Evolutionary conservation across 2,113 vertebrate genomes (phyloP).

Genomic region (Oryctolagus cuniculus): DNA sequence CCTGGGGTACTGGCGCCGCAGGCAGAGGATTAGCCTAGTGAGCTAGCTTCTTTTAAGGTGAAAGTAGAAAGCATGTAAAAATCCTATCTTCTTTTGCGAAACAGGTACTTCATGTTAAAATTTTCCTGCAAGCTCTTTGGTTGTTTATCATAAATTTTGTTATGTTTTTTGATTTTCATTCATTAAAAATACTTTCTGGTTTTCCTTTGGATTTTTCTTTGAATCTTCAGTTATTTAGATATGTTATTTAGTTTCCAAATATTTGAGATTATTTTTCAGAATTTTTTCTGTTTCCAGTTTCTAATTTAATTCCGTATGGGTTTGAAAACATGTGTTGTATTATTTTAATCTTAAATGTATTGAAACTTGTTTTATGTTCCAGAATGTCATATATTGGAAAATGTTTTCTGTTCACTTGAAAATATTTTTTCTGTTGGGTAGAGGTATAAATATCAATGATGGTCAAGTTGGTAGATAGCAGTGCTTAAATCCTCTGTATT

Average conservation of each 20-base stretch:
- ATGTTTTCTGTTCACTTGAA: conserved; percentile 34
- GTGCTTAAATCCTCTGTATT: conserved; percentile 13
- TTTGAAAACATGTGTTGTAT: conserved; percentile 40
- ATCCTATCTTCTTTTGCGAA: not conserved
- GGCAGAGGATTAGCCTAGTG: no score
- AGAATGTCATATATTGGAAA: conserved; percentile 43
- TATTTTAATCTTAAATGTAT: conserved; percentile 43
- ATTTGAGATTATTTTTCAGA: conserved; percentile 14
- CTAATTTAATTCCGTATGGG: conserved; percentile 12
- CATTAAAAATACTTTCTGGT: conserved; percentile 39
- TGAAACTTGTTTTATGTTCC: conserved; percentile 11
- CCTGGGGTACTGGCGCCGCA: no score
- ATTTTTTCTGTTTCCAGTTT: conserved; percentile 44
- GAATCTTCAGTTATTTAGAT: conserved; percentile 22
- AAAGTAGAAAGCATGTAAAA: conserved; percentile 11
- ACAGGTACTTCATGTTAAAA: not conserved
- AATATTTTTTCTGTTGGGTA: not conserved
- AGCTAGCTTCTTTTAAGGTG: conserved; percentile 28
- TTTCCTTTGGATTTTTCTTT: conserved; percentile 35
- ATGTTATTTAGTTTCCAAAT: conserved; percentile 1
- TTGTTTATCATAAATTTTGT: conserved; percentile 17
- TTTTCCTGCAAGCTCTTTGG: conserved; percentile 33
- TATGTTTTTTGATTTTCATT: conserved; percentile 9
- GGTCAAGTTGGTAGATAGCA: not conserved
- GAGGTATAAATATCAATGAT: conserved; percentile 22